These are phyloP conservation scores for Henicopernis longicauda DNA, from an alignment of 2,113 vertebrate species.

Conservation along the genomic window DNA sequence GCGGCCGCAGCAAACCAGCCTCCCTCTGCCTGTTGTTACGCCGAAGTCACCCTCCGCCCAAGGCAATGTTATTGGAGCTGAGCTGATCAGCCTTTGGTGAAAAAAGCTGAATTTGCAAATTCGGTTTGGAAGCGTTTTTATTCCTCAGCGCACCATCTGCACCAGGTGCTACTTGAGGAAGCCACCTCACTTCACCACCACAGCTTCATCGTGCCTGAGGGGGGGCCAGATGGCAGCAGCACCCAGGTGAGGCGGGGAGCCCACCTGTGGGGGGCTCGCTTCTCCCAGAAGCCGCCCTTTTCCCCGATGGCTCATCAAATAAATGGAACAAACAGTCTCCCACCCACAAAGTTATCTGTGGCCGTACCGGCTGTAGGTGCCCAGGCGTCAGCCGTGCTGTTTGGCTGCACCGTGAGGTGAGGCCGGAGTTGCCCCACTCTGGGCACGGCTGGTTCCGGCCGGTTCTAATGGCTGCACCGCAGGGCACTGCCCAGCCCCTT, in stretches of 20 bases:
- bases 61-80: background rate
- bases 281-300: background rate
- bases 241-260: background rate
- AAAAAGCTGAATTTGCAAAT: background rate
- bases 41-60: rapidly evolving
- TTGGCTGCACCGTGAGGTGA: background rate
- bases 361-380: rapidly evolving
- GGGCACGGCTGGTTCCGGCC: rapidly evolving
- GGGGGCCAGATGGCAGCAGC: background rate
- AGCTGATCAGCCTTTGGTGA: background rate
- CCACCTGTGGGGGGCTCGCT: rapidly evolving
- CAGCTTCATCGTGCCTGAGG: rapidly evolving
- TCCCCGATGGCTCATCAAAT: rapidly evolving
- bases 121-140: background rate
- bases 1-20: background rate
- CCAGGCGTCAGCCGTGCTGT: rapidly evolving
- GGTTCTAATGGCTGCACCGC: rapidly evolving
- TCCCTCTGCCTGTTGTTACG: background rate
- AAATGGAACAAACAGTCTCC: background rate
- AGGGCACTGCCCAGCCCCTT: background rate
- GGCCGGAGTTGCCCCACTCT: rapidly evolving
- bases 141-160: background rate
- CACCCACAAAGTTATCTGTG: background rate
- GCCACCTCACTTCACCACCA: background rate
- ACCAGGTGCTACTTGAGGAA: background rate